A percentile compares a stretch with the other conserved stretches of the same genome.
These are phyloP conservation scores for Sipha maydis DNA, from an alignment of 2,888 invertebrate genomes.

Conservation along the genomic window DNA sequence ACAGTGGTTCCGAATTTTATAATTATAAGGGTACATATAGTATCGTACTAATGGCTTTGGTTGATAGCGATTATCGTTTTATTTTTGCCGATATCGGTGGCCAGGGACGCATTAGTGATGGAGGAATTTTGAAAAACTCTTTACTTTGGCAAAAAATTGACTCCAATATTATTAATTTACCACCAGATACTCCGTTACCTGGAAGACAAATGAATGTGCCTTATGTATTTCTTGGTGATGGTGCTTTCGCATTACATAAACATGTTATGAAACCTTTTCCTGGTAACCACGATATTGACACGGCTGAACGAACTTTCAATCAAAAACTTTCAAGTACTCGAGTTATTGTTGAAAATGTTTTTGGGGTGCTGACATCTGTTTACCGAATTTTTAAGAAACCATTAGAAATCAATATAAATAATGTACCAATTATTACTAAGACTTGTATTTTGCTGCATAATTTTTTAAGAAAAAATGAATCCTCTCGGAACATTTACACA, in stretches of 20 bases:
- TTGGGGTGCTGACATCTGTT: no score
- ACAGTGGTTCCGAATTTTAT: conserved; percentile 56
- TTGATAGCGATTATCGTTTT: conserved; percentile 46
- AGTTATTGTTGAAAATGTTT: no score
- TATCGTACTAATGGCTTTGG: conserved; percentile 53
- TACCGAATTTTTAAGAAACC: conserved; percentile 62
- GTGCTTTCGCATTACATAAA: conserved; percentile 64
- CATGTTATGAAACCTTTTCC: conserved; percentile 63
- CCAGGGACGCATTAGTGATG: conserved; percentile 27
- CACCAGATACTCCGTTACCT: conserved; percentile 23
- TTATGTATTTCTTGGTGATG: conserved; percentile 65
- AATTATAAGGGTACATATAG: conserved; percentile 57
- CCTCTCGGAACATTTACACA: conserved; percentile 33
- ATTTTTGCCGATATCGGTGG: conserved; percentile 34
- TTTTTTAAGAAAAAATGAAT: conserved; percentile 48
- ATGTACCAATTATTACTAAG: conserved; percentile 9
- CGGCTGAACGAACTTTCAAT: conserved; percentile 61
- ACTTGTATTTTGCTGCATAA: conserved; percentile 58
- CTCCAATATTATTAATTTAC: conserved; percentile 41
- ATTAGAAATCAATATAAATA: conserved; percentile 56
- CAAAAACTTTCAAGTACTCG: no score
- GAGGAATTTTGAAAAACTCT: conserved; percentile 13
- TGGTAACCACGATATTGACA: conserved; percentile 54
- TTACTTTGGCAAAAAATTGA: conserved; percentile 33
- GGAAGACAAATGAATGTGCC: conserved; percentile 22